phyloP scores from a whole-genome alignment of 2,797 vertebrate genomes.

The Hyperoplus lanceolatus region DNA sequence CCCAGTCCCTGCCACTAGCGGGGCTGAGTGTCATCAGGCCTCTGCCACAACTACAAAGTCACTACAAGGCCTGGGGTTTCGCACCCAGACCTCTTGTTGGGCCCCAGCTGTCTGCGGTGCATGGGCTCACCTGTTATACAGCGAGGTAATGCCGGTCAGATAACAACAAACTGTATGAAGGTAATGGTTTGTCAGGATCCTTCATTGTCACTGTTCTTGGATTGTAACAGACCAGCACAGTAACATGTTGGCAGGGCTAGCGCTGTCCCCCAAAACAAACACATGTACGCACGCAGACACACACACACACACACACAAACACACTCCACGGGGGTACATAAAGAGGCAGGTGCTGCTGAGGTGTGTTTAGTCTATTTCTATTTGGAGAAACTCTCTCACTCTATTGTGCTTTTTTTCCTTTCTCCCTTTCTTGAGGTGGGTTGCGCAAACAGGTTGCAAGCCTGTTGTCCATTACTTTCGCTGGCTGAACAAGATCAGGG shows the following conservation, averaged over 20 bases:
- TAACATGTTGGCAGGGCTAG: slow-evolving; percentile 27
- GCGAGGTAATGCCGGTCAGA: slow-evolving; percentile 39
- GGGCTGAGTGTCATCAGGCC: slow-evolving; percentile 86
- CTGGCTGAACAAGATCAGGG: slow-evolving; percentile 17
- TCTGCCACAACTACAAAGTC: slow-evolving; percentile 81
- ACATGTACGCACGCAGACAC: slow-evolving; percentile 20
- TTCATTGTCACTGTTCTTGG: slow-evolving; percentile 53
- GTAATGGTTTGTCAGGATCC: slow-evolving; percentile 60
- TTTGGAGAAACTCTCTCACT: slow-evolving; percentile 70
- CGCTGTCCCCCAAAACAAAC: slow-evolving; percentile 8
- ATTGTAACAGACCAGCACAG: slow-evolving; percentile 57
- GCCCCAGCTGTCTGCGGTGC: slow-evolving; percentile 49
- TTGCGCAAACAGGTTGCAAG: slow-evolving; percentile 16
- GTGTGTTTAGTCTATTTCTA: slow-evolving; percentile 89
- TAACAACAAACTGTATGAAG: slow-evolving; percentile 39
- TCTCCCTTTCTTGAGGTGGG: slow-evolving; percentile 8
- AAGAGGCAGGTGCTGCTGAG: slow-evolving; percentile 31
- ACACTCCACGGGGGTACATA: slow-evolving; percentile 1
- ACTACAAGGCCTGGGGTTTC: slow-evolving; percentile 69
- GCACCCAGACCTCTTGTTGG: slow-evolving; percentile 81
- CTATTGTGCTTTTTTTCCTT: neutral
- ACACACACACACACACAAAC: slow-evolving; percentile 13
- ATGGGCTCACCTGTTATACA: slow-evolving; percentile 41
- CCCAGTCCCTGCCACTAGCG: slow-evolving; percentile 60
- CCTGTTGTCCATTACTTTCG: slow-evolving; percentile 19